A percentile compares a stretch with the other conserved stretches of the same genome.
Evolutionary conservation across 2,113 vertebrate species (phyloP).

Genomic region (Dunckerocampus dactyliophorus): DNA sequence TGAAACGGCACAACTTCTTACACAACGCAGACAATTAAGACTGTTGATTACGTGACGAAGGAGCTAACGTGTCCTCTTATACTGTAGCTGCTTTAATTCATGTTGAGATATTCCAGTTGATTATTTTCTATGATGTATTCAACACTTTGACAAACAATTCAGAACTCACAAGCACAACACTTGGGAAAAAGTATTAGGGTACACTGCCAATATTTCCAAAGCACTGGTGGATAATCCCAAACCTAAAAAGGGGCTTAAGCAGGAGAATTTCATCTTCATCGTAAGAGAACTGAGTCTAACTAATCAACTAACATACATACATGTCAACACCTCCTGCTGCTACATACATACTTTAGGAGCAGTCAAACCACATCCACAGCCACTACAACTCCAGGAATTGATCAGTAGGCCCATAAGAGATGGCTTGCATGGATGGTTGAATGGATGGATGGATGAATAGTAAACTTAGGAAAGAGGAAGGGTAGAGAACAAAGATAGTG

Average conservation of each 20-base stretch:
- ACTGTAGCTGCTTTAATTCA: slow-evolving; percentile 48
- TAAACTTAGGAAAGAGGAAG: slow-evolving; percentile 21
- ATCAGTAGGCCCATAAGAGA: slow-evolving; percentile 52
- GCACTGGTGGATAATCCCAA: slow-evolving; percentile 50
- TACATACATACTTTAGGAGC: slow-evolving; percentile 56
- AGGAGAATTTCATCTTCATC: slow-evolving; percentile 14
- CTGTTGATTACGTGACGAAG: slow-evolving; percentile 9
- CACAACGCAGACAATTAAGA: slow-evolving; percentile 52
- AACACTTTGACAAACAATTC: slow-evolving; percentile 43
- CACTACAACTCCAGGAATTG: slow-evolving; percentile 50
- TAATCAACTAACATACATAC: slow-evolving; percentile 21
- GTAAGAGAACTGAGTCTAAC: slow-evolving; percentile 21
- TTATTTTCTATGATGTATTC: slow-evolving; percentile 25
- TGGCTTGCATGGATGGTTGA: slow-evolving; percentile 32
- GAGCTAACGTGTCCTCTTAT: slow-evolving; percentile 21
- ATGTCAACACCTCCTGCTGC: slow-evolving; percentile 32
- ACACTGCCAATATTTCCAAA: slow-evolving; percentile 46
- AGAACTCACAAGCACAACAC: slow-evolving; percentile 56
- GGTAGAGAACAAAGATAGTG: slow-evolving; percentile 29
- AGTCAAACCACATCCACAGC: slow-evolving; percentile 35
- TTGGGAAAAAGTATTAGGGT: slow-evolving; percentile 8
- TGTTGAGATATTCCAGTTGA: slow-evolving; percentile 58
- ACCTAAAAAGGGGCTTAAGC: slow-evolving; percentile 27
- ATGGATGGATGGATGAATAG: slow-evolving; percentile 22
- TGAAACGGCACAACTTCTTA: slow-evolving; percentile 20